A percentile compares a stretch with the other conserved stretches of the same genome.
These are phyloP conservation scores for Diglossa brunneiventris DNA, from an alignment of 2,113 vertebrate species.

Conservation along the genomic window DNA sequence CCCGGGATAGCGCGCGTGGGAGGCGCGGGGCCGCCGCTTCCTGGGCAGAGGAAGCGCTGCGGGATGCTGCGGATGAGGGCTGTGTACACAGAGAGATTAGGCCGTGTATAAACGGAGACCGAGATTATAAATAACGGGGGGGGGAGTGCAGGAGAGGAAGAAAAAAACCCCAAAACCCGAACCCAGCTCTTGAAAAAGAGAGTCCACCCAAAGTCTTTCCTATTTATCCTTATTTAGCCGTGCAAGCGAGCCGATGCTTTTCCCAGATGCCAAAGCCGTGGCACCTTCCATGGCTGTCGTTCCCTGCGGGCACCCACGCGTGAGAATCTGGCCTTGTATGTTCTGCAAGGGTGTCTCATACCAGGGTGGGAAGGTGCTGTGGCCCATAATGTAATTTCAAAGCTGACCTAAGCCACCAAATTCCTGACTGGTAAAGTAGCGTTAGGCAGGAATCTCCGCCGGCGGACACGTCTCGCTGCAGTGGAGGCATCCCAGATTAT, in stretches of 20 bases:
- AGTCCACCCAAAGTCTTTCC: not conserved
- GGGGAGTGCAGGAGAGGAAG: not conserved
- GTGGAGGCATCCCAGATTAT: not conserved
- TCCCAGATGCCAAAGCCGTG: not conserved
- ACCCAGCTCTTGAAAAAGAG: not conserved
- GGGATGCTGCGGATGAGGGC: not conserved
- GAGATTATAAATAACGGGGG: not conserved
- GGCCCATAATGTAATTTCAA: not conserved
- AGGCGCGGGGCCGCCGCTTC: accelerated
- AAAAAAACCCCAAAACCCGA: not conserved
- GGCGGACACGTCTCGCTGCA: accelerated
- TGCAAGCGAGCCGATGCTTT: not conserved
- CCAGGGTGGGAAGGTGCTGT: not conserved
- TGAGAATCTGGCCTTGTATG: not conserved
- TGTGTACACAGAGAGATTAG: not conserved
- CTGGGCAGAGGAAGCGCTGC: not conserved
- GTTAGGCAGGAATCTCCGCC: not conserved
- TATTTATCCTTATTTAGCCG: not conserved
- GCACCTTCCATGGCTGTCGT: not conserved
- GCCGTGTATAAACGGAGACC: not conserved
- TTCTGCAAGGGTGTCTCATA: not conserved
- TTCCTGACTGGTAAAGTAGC: not conserved
- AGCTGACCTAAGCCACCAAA: constrained; percentile 17
- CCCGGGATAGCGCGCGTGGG: not conserved
- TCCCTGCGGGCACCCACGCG: accelerated